Conservation (phyloP, 2,113 vertebrate species). For the Odontophorus gujanensis region DNA sequence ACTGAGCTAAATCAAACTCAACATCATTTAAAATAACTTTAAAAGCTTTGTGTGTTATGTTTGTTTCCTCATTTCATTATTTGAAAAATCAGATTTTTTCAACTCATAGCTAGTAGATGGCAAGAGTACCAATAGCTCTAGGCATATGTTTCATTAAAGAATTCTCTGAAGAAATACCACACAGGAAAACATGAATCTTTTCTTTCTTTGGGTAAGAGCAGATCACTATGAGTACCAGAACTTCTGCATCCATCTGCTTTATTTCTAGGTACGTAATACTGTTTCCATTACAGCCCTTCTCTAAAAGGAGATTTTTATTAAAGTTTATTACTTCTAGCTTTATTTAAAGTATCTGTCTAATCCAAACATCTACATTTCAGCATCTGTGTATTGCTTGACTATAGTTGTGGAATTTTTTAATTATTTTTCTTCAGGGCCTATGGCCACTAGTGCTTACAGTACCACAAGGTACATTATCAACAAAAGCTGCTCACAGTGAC, state of each 20-base stretch:
- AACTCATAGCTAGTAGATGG: slow-evolving; percentile 3
- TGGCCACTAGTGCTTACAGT: slow-evolving; percentile 59
- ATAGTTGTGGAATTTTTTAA: slow-evolving; percentile 31
- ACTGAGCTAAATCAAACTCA: neutral
- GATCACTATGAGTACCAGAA: neutral
- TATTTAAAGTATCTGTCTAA: slow-evolving; percentile 53
- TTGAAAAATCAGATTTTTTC: slow-evolving; percentile 48
- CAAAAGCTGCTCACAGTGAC: slow-evolving; percentile 60
- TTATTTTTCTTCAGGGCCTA: slow-evolving; percentile 68
- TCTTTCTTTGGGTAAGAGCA: neutral
- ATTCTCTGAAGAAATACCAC: neutral
- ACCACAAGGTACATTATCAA: slow-evolving; percentile 71
- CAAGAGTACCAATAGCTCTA: neutral
- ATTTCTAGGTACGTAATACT: neutral
- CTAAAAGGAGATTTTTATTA: slow-evolving; percentile 26
- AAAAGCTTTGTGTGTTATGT: slow-evolving; percentile 11
- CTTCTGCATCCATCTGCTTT: neutral
- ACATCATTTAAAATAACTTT: slow-evolving; percentile 28
- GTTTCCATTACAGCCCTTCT: neutral
- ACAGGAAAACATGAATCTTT: slow-evolving; percentile 6
- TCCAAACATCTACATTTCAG: slow-evolving; percentile 77
- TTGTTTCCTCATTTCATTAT: slow-evolving; percentile 13
- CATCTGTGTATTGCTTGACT: slow-evolving; percentile 77
- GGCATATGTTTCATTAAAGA: neutral
- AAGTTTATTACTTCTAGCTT: neutral